Conservation (phyloP, 2,113 vertebrate genomes). For the Ptilorrhoa leucosticta region DNA sequence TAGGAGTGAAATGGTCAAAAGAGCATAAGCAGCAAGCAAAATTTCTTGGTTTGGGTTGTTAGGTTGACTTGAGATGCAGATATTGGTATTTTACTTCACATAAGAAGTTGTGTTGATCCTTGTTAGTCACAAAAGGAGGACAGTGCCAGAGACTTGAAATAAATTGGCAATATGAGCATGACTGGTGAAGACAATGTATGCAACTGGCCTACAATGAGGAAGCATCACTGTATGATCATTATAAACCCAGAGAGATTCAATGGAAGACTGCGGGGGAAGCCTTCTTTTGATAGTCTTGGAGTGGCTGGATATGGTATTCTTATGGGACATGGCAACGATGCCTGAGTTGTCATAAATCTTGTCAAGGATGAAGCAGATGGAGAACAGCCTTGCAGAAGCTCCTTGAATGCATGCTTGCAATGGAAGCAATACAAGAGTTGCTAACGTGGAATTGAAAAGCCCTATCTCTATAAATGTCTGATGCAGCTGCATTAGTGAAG, state of each 20-base stretch:
- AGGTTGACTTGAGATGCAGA: not conserved
- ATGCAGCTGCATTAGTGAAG: not conserved
- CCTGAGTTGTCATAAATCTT: not conserved
- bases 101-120: not conserved
- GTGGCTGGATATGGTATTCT: not conserved
- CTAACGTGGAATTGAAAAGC: not conserved
- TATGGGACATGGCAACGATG: not conserved
- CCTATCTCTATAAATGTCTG: not conserved
- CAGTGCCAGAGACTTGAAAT: not conserved
- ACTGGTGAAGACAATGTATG: not conserved
- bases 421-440: not conserved
- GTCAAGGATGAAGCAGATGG: conserved; percentile 18
- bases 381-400: conserved; percentile 4
- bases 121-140: not conserved
- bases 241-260: not conserved
- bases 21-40: not conserved
- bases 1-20: not conserved
- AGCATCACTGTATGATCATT: not conserved
- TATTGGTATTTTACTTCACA: not conserved
- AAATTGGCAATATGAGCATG: not conserved
- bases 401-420: too few relatives aligned
- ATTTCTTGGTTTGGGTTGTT: not conserved
- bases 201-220: not conserved
- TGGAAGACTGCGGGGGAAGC: not conserved
- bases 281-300: conserved; percentile 1